Evolutionary conservation across 2,797 vertebrate genomes (phyloP), one percentile per base, ranked within the genome.

Genomic region (Pangasius larnaudii): DNA sequence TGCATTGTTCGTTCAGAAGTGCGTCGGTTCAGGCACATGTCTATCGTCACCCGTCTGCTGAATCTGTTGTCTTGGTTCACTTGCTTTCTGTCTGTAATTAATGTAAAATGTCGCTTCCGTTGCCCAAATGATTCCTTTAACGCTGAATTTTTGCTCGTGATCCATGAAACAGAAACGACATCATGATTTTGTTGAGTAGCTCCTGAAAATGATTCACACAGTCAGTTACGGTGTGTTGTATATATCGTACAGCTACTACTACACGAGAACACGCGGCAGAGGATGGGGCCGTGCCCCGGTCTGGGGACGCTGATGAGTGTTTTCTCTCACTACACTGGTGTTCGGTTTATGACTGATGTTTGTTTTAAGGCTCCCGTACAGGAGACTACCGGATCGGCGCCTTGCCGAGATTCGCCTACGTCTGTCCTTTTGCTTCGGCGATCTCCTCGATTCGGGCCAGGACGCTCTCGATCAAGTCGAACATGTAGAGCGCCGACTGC

Each of bases 401-500:
- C 53, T 11, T 5, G 77, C 22, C 22, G 0, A 1, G 22, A 16
- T 16, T 0, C 22, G n/a, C 53, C 67, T 79, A 69, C 7, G 86
- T 85, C 71, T 84, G 83, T 53, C 90, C 89, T 93, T 97, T 98
- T 81, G 93, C 93, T 93, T 97, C 97, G 18, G 96, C 94, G 82
- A 99, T 96, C 92, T 99, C 98, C 94, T 99, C 98, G 90, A 98
- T 97, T 91, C 98, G 96, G 90, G 96, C 98, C 93, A 99, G 93
- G 92, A 99, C 97, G 78, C 98, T 99, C 96, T 99, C 97, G 49
- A 99, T 99, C 96, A 99, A 96, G 94, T 99, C 99, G 91, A 99
- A 99, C 0, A 97, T 98, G 95, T 97, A 97, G 92, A 99, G 96
- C 71, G 98, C 99, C 0, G 97, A 98, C 91, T 97, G 96, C 86